phyloP scores from a whole-genome alignment of 2,113 vertebrate genomes.

The Mionectes macconnelli region DNA sequence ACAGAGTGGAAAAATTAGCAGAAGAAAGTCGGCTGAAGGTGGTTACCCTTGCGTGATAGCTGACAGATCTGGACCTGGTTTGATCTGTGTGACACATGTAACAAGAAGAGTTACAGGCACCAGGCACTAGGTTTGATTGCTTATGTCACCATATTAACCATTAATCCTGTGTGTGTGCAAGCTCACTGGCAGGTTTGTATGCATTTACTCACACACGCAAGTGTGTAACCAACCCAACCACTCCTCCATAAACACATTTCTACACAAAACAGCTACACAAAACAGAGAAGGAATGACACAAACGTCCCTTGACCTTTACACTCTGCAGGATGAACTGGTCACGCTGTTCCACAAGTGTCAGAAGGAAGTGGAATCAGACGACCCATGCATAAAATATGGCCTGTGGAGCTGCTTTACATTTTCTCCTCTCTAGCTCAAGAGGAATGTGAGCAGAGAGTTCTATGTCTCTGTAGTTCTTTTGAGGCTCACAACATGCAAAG shows the following conservation, averaged over 20 bases:
- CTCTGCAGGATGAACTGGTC: not conserved
- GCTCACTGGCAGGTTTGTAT: not conserved
- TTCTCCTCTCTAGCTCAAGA: not conserved
- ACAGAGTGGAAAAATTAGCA: fast-evolving
- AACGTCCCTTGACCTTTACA: not conserved
- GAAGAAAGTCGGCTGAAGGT: not conserved
- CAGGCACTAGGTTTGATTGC: fast-evolving
- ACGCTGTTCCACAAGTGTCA: not conserved
- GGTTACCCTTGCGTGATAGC: fast-evolving
- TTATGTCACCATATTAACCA: not conserved
- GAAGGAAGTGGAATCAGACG: not conserved
- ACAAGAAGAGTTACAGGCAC: not conserved
- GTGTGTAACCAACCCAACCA: not conserved
- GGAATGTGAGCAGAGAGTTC: not conserved
- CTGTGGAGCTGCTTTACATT: not conserved
- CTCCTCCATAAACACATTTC: not conserved
- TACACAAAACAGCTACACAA: not conserved
- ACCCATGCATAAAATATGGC: not conserved
- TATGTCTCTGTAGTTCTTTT: not conserved
- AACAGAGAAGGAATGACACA: not conserved
- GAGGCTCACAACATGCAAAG: not conserved
- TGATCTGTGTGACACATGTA: not conserved
- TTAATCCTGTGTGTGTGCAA: not conserved
- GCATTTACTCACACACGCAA: not conserved
- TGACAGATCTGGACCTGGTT: not conserved